phyloP scores from a whole-genome alignment of 2,797 vertebrate species.

The Numenius phaeopus region DNA sequence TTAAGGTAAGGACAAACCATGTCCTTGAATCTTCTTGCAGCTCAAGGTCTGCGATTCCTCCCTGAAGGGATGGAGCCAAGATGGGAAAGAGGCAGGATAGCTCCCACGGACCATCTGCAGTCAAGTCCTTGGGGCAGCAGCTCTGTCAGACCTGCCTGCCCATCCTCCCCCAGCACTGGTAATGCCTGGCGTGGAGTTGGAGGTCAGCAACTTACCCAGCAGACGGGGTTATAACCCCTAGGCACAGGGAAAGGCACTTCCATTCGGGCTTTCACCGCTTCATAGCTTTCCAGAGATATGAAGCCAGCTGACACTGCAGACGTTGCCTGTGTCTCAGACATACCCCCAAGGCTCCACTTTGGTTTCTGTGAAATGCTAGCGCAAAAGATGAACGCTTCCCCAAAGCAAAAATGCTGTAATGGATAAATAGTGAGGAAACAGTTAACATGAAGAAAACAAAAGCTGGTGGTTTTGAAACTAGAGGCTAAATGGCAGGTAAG shows the following conservation, averaged over 20 bases:
- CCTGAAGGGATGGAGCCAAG: background rate
- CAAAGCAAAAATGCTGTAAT: background rate
- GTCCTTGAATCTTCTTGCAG: background rate
- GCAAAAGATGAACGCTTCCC: background rate
- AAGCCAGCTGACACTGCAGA: background rate
- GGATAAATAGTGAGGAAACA: background rate
- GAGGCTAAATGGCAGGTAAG: slow-evolving; percentile 9
- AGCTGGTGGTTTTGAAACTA: background rate
- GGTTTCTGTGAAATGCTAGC: background rate
- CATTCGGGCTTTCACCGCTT: background rate
- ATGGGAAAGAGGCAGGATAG: background rate
- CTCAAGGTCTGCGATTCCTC: rapidly evolving
- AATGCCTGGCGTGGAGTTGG: background rate
- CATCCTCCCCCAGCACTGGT: background rate
- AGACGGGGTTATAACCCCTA: background rate
- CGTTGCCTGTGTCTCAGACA: background rate
- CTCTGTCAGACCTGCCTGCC: background rate
- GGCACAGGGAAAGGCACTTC: background rate
- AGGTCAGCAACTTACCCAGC: background rate
- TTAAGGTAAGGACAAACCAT: background rate
- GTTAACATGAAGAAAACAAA: slow-evolving; percentile 7
- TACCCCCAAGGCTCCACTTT: background rate
- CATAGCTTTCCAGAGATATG: background rate
- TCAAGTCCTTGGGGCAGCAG: background rate
- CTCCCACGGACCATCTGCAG: slow-evolving; percentile 3